Evolutionary conservation across 2,888 invertebrate species (phyloP).

Genomic region (Eupithecia insigniata): DNA sequence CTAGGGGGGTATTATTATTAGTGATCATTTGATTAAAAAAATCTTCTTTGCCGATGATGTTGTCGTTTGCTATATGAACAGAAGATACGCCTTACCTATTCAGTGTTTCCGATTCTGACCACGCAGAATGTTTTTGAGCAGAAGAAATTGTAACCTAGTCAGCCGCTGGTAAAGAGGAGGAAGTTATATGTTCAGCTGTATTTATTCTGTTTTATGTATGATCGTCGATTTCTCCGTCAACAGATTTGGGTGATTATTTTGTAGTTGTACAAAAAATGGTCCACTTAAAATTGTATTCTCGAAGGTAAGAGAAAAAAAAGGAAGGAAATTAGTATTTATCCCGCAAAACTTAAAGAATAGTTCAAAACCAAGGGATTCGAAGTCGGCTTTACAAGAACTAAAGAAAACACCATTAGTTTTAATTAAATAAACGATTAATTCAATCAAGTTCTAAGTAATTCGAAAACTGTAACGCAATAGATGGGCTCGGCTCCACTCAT

Average conservation of each 20-base stretch:
- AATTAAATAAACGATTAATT: constrained; percentile 17
- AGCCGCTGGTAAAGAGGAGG: no score
- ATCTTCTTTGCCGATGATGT: neutral
- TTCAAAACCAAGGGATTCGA: no score
- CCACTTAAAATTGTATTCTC: no score
- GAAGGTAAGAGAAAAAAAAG: no score
- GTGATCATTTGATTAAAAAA: neutral
- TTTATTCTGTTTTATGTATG: no score
- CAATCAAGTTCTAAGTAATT: constrained; percentile 8
- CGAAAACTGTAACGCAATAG: constrained; percentile 21
- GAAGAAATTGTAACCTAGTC: neutral
- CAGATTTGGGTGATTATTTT: no score
- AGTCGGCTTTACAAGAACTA: neutral
- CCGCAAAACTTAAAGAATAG: no score
- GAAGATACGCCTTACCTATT: neutral
- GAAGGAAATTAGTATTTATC: no score
- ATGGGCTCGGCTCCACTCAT: constrained; percentile 27
- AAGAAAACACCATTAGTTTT: constrained; percentile 1
- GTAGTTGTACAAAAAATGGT: no score
- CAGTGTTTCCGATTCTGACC: neutral
- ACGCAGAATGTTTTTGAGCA: neutral
- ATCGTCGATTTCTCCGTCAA: no score
- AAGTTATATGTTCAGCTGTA: no score
- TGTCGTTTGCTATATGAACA: neutral
- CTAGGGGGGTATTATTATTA: no score